A percentile compares a stretch with the other conserved stretches of the same genome.
phyloP scores from a whole-genome alignment of 2,888 invertebrate genomes.

The Atherix ibis region DNA sequence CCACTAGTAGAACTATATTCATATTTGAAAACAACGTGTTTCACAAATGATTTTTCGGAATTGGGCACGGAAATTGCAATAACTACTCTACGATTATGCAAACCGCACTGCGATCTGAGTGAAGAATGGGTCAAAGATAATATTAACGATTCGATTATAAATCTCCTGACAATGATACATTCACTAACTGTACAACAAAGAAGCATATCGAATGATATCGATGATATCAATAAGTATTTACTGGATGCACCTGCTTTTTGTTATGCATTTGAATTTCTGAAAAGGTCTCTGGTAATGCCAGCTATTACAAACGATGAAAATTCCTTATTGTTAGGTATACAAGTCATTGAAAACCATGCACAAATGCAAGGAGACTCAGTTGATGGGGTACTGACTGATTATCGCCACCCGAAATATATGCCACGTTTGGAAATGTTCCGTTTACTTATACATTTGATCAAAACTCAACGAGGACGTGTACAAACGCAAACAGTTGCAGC shows the following conservation, averaged over 20 bases:
- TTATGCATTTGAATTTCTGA: constrained; percentile 66
- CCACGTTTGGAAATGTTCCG: constrained; percentile 71
- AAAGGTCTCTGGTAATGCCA: constrained; percentile 38
- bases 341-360: constrained; percentile 58
- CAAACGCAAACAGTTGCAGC: constrained; percentile 66
- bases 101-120: constrained; percentile 68
- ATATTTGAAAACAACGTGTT: constrained; percentile 42
- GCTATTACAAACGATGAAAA: constrained; percentile 36
- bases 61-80: constrained; percentile 49
- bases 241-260: constrained; percentile 57
- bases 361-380: constrained; percentile 37
- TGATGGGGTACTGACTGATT: constrained; percentile 33
- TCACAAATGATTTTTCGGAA: constrained; percentile 28
- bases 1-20: constrained; percentile 43
- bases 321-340: constrained; percentile 42
- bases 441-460: constrained; percentile 60
- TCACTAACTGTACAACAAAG: constrained; percentile 36
- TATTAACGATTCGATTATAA: constrained; percentile 43
- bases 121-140: constrained; percentile 60
- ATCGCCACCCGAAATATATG: constrained; percentile 58
- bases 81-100: constrained; percentile 54
- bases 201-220: constrained; percentile 15
- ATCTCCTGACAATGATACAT: constrained; percentile 39
- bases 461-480: constrained; percentile 48
- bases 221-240: constrained; percentile 14